Evolutionary conservation across 2,888 invertebrate genomes (phyloP).

Genomic region (Chydorus sphaericus): DNA sequence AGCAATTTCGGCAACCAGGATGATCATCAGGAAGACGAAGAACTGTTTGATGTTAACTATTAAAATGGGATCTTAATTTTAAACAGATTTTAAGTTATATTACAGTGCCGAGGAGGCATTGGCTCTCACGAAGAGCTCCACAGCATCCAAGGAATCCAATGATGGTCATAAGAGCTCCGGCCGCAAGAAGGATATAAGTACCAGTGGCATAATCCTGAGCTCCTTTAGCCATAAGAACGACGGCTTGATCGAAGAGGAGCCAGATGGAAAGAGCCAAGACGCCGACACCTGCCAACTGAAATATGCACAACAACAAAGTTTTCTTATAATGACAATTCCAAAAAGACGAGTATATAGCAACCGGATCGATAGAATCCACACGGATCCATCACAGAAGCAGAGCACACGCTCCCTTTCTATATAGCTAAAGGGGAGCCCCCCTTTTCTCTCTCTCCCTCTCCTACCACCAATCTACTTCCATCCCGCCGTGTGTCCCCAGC

Average conservation of each 20-base stretch:
- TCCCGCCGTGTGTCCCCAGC: too few relatives aligned
- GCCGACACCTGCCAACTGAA: conserved; percentile 54
- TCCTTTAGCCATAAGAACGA: conserved; percentile 42
- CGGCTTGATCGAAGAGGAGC: conserved; percentile 47
- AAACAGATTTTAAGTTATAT: conserved; percentile 26
- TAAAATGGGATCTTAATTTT: conserved; percentile 12
- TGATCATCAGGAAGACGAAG: conserved; percentile 57
- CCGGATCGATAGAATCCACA: too few relatives aligned
- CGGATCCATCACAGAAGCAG: too few relatives aligned
- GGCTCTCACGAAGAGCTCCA: conserved; percentile 61
- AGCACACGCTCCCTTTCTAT: too few relatives aligned
- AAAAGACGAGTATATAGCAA: too few relatives aligned
- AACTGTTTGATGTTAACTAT: conserved; percentile 41
- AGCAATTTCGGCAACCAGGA: conserved; percentile 61
- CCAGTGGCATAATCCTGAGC: conserved; percentile 52
- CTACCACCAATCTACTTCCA: too few relatives aligned
- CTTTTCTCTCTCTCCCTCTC: too few relatives aligned
- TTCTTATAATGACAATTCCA: background rate
- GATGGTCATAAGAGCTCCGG: conserved; percentile 54
- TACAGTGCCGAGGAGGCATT: conserved; percentile 59
- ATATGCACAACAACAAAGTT: conserved; percentile 20
- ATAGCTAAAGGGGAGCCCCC: too few relatives aligned
- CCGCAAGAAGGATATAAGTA: conserved; percentile 52
- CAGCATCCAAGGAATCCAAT: conserved; percentile 70
- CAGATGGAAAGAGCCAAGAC: conserved; percentile 55